Percentiles rank a stretch among this genome's conserved stretches.
These are phyloP conservation scores for Zonitis immaculata DNA, from an alignment of 2,888 invertebrate genomes.

Conservation along the genomic window DNA sequence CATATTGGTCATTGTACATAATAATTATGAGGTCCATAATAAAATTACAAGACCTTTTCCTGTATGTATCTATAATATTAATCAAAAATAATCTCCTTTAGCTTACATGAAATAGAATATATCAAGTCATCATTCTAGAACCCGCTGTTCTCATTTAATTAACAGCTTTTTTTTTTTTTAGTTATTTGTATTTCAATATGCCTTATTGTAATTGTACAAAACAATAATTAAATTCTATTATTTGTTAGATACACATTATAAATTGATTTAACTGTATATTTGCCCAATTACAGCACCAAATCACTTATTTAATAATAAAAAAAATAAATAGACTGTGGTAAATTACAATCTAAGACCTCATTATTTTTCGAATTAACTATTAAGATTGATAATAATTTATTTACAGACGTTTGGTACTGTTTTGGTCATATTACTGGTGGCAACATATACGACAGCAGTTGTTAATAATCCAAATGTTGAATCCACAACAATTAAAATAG, in stretches of 20 bases:
- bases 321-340: constrained; percentile 13
- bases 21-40: constrained; percentile 10
- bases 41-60: constrained; percentile 9
- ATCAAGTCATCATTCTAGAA: not conserved
- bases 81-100: constrained; percentile 1
- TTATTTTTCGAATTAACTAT: not conserved
- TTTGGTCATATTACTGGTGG: constrained; percentile 34
- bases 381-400: constrained; percentile 4
- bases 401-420: constrained; percentile 40
- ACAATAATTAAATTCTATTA: constrained; percentile 1
- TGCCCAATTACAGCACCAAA: not conserved
- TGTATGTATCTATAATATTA: constrained; percentile 8
- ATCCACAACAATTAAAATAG: constrained; percentile 15
- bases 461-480: constrained; percentile 39
- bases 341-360: not conserved
- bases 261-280: constrained; percentile 5
- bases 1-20: constrained; percentile 16
- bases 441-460: constrained; percentile 43
- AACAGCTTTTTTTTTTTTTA: no score
- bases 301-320: constrained; percentile 10
- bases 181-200: no score
- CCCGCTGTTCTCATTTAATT: constrained; percentile 8
- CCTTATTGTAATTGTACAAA: constrained; percentile 6
- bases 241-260: not conserved
- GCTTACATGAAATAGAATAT: constrained; percentile 7